Evolutionary conservation across 30 jellyfish, hydroid and myxozoan species (phyloP).

Genomic region (Nemopilema nomurai): DNA sequence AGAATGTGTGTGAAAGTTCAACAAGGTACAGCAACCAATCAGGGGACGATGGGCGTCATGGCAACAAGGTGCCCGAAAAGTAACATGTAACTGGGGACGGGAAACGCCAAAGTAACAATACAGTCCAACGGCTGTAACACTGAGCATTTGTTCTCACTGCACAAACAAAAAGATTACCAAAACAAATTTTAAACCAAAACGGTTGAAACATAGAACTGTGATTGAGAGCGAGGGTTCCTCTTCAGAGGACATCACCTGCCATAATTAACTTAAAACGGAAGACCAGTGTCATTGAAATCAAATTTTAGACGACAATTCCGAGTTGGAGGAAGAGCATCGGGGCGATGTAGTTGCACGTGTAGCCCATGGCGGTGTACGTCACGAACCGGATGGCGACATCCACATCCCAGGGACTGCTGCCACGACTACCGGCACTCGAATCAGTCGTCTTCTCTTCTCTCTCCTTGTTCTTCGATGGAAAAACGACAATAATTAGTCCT

Average conservation of each 20-base stretch:
- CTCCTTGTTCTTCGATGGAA: conserved; percentile 37
- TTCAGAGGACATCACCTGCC: neutral
- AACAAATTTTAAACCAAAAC: neutral
- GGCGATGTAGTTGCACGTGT: conserved; percentile 62
- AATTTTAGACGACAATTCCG: conserved; percentile 48
- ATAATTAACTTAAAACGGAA: neutral
- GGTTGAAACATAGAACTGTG: neutral
- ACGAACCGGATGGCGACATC: conserved; percentile 84
- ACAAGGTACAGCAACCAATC: too few species aligned
- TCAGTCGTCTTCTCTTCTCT: conserved; percentile 30
- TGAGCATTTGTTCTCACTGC: neutral
- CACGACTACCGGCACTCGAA: conserved; percentile 47
- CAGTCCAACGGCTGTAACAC: neutral
- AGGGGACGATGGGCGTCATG: too few species aligned
- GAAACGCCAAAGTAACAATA: neutral
- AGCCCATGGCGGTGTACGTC: conserved; percentile 89
- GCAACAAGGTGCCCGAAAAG: too few species aligned
- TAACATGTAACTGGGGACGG: too few species aligned
- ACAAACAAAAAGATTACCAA: neutral
- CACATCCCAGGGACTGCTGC: conserved; percentile 77
- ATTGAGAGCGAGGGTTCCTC: neutral
- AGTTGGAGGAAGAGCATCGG: conserved; percentile 46
- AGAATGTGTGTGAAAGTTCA: too few species aligned
- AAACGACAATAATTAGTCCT: neutral
- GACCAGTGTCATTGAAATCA: neutral